Evolutionary conservation across 2,113 vertebrate species (phyloP).

Genomic region (Clarias gariepinus): DNA sequence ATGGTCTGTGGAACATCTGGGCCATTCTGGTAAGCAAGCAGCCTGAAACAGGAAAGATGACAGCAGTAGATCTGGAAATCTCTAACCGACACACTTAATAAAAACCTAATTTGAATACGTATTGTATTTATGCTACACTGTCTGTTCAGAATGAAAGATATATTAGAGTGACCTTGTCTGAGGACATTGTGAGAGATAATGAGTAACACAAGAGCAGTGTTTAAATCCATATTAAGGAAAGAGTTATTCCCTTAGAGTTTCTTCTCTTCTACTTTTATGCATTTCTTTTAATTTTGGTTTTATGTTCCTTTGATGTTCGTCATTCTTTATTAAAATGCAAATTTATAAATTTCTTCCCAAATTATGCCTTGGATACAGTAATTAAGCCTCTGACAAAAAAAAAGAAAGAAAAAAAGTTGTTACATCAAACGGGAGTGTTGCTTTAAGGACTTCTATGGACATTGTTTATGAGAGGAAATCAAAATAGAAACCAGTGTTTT

Average conservation of each 20-base stretch:
- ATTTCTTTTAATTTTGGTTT: neutral
- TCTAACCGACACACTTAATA: neutral
- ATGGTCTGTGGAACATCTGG: constrained; percentile 74
- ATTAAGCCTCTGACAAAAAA: neutral
- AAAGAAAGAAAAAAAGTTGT: neutral
- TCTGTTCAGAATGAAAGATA: constrained; percentile 2
- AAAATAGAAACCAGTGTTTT: constrained; percentile 41
- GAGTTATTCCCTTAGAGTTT: constrained; percentile 1
- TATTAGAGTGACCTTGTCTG: neutral
- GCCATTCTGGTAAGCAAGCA: constrained; percentile 32
- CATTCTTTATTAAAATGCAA: too few relatives aligned
- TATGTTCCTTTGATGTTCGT: neutral
- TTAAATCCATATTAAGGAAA: neutral
- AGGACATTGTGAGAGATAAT: neutral
- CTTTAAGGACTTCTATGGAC: constrained; percentile 7
- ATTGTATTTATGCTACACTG: neutral
- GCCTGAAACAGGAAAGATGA: constrained; percentile 15
- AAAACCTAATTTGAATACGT: neutral
- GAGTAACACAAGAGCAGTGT: neutral
- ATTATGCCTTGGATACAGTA: neutral
- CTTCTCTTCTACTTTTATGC: neutral
- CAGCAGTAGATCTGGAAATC: neutral
- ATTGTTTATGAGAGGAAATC: constrained; percentile 10
- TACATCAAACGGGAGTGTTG: neutral
- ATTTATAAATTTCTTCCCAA: neutral